Evolutionary conservation across 1,140 invertebrate genomes (phyloP), one percentile per base, ranked within the genome.

Genomic region (Zaprionus ghesquierei): DNA sequence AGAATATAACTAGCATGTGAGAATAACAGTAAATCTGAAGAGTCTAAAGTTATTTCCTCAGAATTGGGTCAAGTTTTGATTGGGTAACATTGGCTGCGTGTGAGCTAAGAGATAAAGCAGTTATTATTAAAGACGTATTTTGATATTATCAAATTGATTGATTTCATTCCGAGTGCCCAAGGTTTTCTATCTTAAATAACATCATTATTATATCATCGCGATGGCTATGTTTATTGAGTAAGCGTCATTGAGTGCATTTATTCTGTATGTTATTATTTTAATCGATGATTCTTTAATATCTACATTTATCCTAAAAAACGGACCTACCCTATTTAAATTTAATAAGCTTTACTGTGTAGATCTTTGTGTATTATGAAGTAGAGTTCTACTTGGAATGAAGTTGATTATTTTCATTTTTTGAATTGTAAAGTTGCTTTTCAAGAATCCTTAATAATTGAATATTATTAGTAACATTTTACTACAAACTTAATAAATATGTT

Each of bases 11-110:
- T 70, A 50, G 29, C 15, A 49, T 13, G 33, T 13, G 20, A 13
- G 46, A 49, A 22, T 20, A 23, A 49, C 18, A 12, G 22, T 49
- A 23, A 53, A 5, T 27, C n/a, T n/a, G n/a, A n/a, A n/a, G n/a
- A 12, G 13, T 23, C 20, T 53, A 49, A 27, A 25, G 25, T 33
- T 51, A 51, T 33, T 59, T 72, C 46, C 18, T 4, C 0, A 23
- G 31, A 73, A 41, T 10, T 73, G 51, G 55, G 64, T 55, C 64
- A 73, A 73, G 54, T 58, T 58, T 38, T n/a, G 35, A 41, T 41
- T 41, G n/a, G 35, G n/a, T 41, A 41, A 41, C 35, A 41, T 2
- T 5, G 5, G 35, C 5, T 41, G 35, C 35, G 35, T 41, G 35
- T 15, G n/a, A 41, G 35, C 35, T 18, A 1, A 41, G n/a, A n/a